Evolutionary conservation across 2,888 invertebrate genomes (phyloP), one percentile per base, ranked within the genome.

Genomic region (Seira musarum): DNA sequence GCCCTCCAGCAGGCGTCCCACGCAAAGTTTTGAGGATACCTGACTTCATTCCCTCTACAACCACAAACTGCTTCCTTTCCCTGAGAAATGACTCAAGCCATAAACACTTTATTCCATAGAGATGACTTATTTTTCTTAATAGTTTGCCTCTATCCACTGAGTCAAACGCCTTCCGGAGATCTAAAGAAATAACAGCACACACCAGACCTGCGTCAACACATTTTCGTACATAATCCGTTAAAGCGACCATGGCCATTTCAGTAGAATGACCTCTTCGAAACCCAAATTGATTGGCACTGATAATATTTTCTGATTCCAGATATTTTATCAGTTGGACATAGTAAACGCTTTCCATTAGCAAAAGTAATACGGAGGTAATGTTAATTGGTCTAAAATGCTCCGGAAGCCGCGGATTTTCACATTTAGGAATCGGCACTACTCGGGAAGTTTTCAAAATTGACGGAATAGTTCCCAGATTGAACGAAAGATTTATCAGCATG

Each of bases 1-100:
- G 30, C 15, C 60, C 40, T 15, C 80, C 80, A 1, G 75, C 75
- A n/a, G 75, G 80, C 8, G 75, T 66, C n/a, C 80, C 75, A 19
- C 57, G 49, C 15, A 70, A 22, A 1, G 57, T 10, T 35, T 6
- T 40, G 30, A 64, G 6, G 6, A 8, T 22, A 2, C 30, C 30
- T 30, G 80, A 80, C 6, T 49, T n/a, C 1, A 10, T 46, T 15
- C 49, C 67, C 25, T 72, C 24, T 2, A 61, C 17, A 17, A 61
- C 63, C 15, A 77, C 77, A 77, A 53, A 77, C 21, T 77, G 77
- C 10, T 21, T 17, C n/a, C 71, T 22, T 5, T 53, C 40, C 25
- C 5, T n/a, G 25, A 80, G 35, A 17, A 75, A 80, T n/a, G 19
- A n/a, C 0, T 69, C 22, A 2, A 80, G 17, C 80, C 80, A 80